A percentile compares a stretch with the other conserved stretches of the same genome.
phyloP scores from a whole-genome alignment of 2,113 vertebrate genomes.

The Miniopterus natalensis region DNA sequence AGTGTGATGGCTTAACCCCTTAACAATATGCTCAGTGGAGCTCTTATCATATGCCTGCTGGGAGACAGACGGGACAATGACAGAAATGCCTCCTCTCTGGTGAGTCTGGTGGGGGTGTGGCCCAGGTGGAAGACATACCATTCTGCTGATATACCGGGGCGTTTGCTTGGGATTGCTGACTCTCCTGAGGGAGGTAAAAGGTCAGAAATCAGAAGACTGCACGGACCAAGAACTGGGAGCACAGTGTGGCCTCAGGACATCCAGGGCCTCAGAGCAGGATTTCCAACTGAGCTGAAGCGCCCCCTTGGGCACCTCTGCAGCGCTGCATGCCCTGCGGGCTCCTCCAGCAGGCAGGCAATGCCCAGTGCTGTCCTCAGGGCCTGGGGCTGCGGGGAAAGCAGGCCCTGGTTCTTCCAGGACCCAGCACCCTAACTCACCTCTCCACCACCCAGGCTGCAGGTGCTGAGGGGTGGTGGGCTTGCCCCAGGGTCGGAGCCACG shows the following conservation, averaged over 20 bases:
- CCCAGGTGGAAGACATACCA: constrained; percentile 86
- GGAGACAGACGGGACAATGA: not conserved
- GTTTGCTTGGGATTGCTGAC: constrained; percentile 89
- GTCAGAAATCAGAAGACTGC: constrained; percentile 9
- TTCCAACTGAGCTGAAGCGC: rapidly evolving
- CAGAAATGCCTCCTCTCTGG: not conserved
- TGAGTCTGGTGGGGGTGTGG: not conserved
- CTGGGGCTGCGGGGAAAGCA: not conserved
- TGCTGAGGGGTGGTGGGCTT: constrained; percentile 91
- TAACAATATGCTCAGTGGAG: not conserved
- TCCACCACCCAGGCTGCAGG: constrained; percentile 82
- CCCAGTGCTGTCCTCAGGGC: not conserved
- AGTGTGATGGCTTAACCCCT: not conserved
- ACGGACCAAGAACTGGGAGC: not conserved
- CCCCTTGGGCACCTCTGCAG: rapidly evolving
- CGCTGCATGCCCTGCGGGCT: rapidly evolving
- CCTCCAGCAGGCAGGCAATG: not conserved
- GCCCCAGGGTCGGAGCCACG: constrained; percentile 90
- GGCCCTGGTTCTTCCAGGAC: too few relatives aligned
- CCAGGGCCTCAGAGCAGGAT: rapidly evolving
- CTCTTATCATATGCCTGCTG: not conserved
- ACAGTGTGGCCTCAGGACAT: too few relatives aligned
- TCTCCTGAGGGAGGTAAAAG: constrained; percentile 84
- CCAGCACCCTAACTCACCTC: constrained; percentile 87
- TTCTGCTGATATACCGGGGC: constrained; percentile 97